Evolutionary conservation across 2,797 vertebrate species (phyloP), one percentile per base, ranked within the genome.

Genomic region (Astyanax mexicanus): DNA sequence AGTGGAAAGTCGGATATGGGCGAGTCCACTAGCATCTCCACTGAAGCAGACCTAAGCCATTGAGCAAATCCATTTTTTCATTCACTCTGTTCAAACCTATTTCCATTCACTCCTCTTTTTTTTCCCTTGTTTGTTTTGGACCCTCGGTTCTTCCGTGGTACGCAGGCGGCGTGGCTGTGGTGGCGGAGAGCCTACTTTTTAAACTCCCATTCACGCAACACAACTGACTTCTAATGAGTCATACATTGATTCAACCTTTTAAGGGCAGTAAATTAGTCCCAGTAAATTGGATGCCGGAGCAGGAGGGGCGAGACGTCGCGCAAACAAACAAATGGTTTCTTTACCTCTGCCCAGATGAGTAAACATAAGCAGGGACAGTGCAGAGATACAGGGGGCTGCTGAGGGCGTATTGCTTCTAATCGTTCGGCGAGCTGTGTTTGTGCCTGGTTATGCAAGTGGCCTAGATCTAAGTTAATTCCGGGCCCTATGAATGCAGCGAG

Each of bases 401-500:
- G 44, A 32, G 21, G 25, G 27, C 29, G 10, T 51, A 47, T 37
- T 51, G n/a, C 29, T 19, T 47, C 45, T 49, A 35, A 49, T 67
- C 8, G 44, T 51, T 76, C 71, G 64, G 38, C 25, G 74, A 73
- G 55, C 74, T 64, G 74, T 62, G 68, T 69, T n/a, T n/a, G n/a
- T 75, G 67, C 62, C 17, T 32, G 9, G 57, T 80, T 80, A 80
- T 65, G 74, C 64, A 77, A 80, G 67, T 49, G 79, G 62, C 74
- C 74, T 69, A 69, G 74, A 80, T 80, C 74, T 55, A 73, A 69
- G 69, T 77, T 77, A 80, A 80, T 77, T 80, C 79, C 57, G 21
- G 69, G 64, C 44, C 61, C 73, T 45, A 23, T 23, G 38, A 19
- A 37, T 19, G 25, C 58, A 71, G 51, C 0, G 49, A 55, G 57